Percentiles rank a stretch among this genome's conserved stretches.
Evolutionary conservation across 2,888 invertebrate genomes (phyloP).

Genomic region (Willowsia nigromaculata): DNA sequence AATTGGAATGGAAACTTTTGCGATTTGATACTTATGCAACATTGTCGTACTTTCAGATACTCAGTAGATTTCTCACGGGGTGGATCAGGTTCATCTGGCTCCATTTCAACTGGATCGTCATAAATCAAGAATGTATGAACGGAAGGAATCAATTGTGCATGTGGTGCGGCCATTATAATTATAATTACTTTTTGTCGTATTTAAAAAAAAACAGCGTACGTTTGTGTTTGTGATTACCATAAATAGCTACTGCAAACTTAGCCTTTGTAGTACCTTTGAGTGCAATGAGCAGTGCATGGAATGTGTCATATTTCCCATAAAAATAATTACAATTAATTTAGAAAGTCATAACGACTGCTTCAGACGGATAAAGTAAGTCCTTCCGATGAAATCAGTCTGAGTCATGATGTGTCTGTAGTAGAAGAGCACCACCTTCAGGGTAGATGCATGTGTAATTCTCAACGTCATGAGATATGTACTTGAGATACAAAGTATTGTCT

Average conservation of each 20-base stretch:
- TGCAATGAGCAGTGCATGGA: no score
- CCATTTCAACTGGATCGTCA: slow-evolving; percentile 58
- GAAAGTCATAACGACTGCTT: no score
- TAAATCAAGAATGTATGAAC: slow-evolving; percentile 59
- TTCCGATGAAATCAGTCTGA: no score
- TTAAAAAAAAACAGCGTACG: not conserved
- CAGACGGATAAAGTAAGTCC: no score
- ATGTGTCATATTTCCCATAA: no score
- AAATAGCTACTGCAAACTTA: no score
- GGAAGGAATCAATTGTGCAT: slow-evolving; percentile 62
- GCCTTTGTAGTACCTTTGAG: not conserved
- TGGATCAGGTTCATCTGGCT: slow-evolving; percentile 62
- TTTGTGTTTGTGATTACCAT: not conserved
- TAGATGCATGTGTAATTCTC: no score
- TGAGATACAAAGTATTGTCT: no score
- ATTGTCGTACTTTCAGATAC: slow-evolving; percentile 53
- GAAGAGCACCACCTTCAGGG: no score
- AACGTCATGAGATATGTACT: no score
- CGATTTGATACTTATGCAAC: not conserved
- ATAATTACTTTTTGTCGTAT: not conserved
- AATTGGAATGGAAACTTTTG: not conserved
- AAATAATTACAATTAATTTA: no score
- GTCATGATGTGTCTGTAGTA: no score
- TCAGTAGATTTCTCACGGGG: slow-evolving; percentile 63
- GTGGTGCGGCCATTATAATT: slow-evolving; percentile 58